Evolutionary conservation across 2,797 vertebrate genomes (phyloP), one percentile per base, ranked within the genome.

Genomic region (Allobates femoralis): DNA sequence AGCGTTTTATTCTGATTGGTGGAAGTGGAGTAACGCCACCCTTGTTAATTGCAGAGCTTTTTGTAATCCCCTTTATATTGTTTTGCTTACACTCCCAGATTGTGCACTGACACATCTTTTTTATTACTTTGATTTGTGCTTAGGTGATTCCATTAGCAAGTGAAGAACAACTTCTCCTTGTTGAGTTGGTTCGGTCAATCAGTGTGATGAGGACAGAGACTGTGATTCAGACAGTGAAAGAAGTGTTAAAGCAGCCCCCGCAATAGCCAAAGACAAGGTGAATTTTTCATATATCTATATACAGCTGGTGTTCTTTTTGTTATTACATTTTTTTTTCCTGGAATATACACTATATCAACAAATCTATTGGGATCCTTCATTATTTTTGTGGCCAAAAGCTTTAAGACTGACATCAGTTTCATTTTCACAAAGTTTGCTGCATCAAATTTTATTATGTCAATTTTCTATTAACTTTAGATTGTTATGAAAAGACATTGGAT

Each of bases 131-230:
- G 0, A 11, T 37, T 18, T 83, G 21, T 86, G 81, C 90, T 34
- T 74, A 99, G 98, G 98, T 99, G 87, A 99, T 99, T 92, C 97
- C 98, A 81, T 26, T 94, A 74, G 97, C 98, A 88, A 97, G 97
- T 89, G 97, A 98, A 85, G 98, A 99, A 76, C 98, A 99, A 90
- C 96, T 99, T 87, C 93, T 99, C 2, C 93, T 99, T 79, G 98
- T 99, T 0, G 98, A 99, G 90, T 91, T 99, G 89, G 98, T 99
- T 89, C 97, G 98, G 5, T 99, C 98, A 0, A 99, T 99, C 88
- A 99, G 98, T 30, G 97, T 98, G 86, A 99, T 99, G 98, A 96
- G 98, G 88, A 98, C 96, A 0, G 98, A 99, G 91, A 99, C 97
- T 0, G 97, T 99, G 26, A 99, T 99, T 91, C 97, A 98, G 90